These are phyloP conservation scores for Columbina picui DNA, from an alignment of 2,113 vertebrate species.

Conservation along the genomic window DNA sequence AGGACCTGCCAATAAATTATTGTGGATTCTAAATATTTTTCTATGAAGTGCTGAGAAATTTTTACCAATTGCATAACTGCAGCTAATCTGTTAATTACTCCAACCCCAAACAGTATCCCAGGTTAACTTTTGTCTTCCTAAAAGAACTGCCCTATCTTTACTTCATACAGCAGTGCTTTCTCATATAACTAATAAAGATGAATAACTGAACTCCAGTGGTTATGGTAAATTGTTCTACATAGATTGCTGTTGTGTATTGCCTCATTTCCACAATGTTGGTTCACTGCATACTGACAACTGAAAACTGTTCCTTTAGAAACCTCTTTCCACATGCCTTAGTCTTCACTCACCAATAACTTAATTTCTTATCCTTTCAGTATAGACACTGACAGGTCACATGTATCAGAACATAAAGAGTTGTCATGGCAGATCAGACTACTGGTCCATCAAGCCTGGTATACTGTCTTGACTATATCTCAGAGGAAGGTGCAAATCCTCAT, in stretches of 20 bases:
- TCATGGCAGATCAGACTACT: not conserved
- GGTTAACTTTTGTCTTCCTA: not conserved
- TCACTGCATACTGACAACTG: not conserved
- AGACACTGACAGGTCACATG: conserved; percentile 25
- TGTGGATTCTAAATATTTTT: not conserved
- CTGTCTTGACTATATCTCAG: not conserved
- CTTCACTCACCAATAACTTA: conserved; percentile 2
- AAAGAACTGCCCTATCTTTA: not conserved
- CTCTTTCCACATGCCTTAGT: not conserved
- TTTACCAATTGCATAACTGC: not conserved
- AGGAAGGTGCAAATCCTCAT: conserved; percentile 14
- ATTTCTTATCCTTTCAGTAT: not conserved
- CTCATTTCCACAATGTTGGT: not conserved
- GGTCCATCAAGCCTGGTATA: not conserved
- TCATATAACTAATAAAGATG: not conserved
- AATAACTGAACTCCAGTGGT: not conserved
- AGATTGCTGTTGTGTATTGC: not conserved
- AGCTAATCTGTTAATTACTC: not conserved
- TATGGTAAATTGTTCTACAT: not conserved
- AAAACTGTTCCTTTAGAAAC: conserved; percentile 24
- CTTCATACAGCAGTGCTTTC: not conserved
- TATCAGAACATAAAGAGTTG: conserved; percentile 26
- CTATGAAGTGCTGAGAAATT: not conserved
- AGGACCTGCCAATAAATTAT: not conserved
- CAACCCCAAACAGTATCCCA: not conserved